These are phyloP conservation scores for Mormoops blainvillei DNA, from an alignment of 2,113 vertebrate species.

Conservation along the genomic window DNA sequence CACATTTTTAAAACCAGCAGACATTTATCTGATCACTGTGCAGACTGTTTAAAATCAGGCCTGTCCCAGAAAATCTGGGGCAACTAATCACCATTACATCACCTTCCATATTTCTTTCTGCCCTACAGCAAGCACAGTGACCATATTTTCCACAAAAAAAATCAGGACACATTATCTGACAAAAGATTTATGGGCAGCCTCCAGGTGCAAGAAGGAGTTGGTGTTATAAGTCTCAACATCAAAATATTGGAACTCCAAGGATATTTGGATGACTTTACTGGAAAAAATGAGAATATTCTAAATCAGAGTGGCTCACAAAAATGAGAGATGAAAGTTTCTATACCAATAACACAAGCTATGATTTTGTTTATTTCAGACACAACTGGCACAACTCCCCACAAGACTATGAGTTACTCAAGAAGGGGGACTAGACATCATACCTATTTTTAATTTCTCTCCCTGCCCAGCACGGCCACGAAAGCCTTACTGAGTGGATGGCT, in stretches of 20 bases:
- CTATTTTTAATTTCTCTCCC: neutral
- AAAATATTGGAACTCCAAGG: conserved; percentile 56
- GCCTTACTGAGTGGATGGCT: neutral
- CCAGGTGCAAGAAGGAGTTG: conserved; percentile 63
- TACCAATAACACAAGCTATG: neutral
- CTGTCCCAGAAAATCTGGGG: conserved; percentile 24
- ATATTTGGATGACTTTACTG: conserved; percentile 62
- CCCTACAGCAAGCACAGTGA: conserved; percentile 25
- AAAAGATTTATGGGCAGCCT: conserved; percentile 63
- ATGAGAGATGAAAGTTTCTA: neutral
- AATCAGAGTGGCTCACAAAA: neutral
- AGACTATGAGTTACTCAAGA: neutral
- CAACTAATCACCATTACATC: conserved; percentile 47
- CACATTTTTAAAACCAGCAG: neutral
- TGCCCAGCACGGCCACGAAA: neutral
- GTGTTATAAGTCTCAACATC: conserved; percentile 51
- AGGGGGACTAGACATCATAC: neutral
- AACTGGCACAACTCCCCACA: neutral
- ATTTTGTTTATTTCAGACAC: conserved; percentile 15
- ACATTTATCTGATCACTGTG: neutral
- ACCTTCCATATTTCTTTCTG: conserved; percentile 54
- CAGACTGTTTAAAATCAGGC: neutral
- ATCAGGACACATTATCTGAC: conserved; percentile 52
- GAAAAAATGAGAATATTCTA: conserved; percentile 59
- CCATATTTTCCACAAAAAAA: conserved; percentile 60